These are phyloP conservation scores for silkworm (Bombyx mori) DNA, from an alignment of 1,140 invertebrate genomes.

Conservation along the genomic window DNA sequence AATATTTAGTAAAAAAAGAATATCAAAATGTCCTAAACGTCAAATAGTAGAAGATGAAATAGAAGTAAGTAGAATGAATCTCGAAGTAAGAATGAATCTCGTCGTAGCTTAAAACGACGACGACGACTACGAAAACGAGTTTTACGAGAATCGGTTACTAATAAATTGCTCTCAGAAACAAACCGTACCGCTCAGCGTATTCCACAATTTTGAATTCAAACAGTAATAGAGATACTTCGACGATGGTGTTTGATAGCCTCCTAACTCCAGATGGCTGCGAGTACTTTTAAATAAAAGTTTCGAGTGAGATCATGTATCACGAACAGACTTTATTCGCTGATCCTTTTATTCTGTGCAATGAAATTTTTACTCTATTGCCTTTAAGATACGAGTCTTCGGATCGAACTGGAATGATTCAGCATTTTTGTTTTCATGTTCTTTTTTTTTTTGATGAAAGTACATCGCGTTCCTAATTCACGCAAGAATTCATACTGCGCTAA, in stretches of 20 bases:
- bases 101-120: too few species aligned
- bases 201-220: slow-evolving; percentile 6
- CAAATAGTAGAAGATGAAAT: too few species aligned
- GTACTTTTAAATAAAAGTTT: slow-evolving; percentile 31
- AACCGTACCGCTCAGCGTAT: neutral
- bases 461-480: slow-evolving; percentile 28
- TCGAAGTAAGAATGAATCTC: too few species aligned
- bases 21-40: too few species aligned
- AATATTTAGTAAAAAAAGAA: too few species aligned
- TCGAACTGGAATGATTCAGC: slow-evolving; percentile 1
- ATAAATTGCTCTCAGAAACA: too few species aligned
- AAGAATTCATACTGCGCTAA: slow-evolving; percentile 30
- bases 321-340: slow-evolving; percentile 10
- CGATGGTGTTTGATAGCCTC: slow-evolving; percentile 13
- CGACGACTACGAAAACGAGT: too few species aligned
- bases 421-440: slow-evolving; percentile 8
- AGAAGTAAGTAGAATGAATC: too few species aligned
- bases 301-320: slow-evolving; percentile 24
- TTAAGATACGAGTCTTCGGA: slow-evolving; percentile 3
- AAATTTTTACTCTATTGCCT: slow-evolving; percentile 11
- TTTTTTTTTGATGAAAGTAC: slow-evolving; percentile 25
- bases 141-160: too few species aligned
- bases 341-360: slow-evolving; percentile 3
- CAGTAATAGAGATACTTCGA: slow-evolving; percentile 8
- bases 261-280: slow-evolving; percentile 8